phyloP scores from a whole-genome alignment of 2,113 vertebrate species.

The Capreolus pygargus region DNA sequence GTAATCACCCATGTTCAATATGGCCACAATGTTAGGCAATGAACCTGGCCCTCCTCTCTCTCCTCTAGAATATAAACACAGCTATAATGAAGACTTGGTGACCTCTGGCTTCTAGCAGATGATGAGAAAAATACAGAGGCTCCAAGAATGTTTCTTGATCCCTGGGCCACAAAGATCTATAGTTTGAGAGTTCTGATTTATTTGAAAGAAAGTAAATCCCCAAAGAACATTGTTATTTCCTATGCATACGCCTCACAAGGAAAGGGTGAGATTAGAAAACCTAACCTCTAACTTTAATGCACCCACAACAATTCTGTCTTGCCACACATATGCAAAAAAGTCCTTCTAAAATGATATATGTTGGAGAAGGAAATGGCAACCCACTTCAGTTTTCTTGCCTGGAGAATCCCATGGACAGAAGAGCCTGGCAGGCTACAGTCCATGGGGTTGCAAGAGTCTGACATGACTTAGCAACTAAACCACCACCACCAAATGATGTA shows the following conservation, averaged over 20 bases:
- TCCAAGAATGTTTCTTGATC: neutral
- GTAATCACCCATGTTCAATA: neutral
- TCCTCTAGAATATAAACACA: neutral
- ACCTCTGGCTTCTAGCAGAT: neutral
- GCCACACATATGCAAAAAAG: neutral
- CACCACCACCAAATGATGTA: neutral
- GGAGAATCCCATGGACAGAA: neutral
- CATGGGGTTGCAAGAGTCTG: neutral
- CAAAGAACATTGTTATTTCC: neutral
- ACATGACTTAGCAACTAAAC: neutral
- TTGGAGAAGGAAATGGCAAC: neutral
- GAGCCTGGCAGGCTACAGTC: neutral
- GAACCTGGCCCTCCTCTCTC: neutral
- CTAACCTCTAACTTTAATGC: neutral
- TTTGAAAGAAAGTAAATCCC: neutral
- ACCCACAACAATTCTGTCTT: neutral
- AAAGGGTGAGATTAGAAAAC: neutral
- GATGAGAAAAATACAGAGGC: neutral
- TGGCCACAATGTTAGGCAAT: neutral
- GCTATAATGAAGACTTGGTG: neutral
- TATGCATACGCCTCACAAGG: neutral
- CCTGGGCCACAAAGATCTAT: neutral
- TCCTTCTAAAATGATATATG: neutral
- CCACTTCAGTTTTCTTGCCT: neutral
- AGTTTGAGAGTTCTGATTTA: neutral